Base-by-base conservation (phyloP, 64 coral and sea anemone genomes). In the Pocillopora damicornis region DNA sequence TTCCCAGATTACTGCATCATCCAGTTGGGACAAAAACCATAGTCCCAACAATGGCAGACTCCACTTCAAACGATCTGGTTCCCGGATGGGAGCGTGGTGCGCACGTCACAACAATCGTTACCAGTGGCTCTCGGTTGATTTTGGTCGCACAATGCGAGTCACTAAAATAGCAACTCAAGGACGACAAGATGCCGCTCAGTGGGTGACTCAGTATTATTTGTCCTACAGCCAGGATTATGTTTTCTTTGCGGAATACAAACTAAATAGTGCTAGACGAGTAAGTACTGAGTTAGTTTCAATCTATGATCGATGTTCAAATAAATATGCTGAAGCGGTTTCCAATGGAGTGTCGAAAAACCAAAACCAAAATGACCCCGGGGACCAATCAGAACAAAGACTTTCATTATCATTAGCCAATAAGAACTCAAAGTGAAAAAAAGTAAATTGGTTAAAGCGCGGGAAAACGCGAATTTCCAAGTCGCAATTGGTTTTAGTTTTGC, bases 131-230 rank as follows among this genome's bases (percentile, higher is more conserved):
- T 36, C 81, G 72, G 88, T 91, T 23, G 81, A 96, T 91, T 92
- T 96, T 63, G 65, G 88, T 17, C 76, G 82, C 10, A 34, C 87
- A 51, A 90, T 88, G 16, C 61, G 94, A 78, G 57, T 96, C 12
- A 86, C 77, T 9, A 87, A 80, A 42, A 90, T 96, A 20, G 87
- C 94, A 14, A 93, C 90, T 34, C 94, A 96, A 76, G 94, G 94
- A 60, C 81, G 94, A 76, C 94, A 96, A 42, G 94, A 96, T 22
- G 18, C 25, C 17, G 60, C 58, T 63, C 91, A 96, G 69, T 93
- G 94, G 94, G 94, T 96, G 35, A 93, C 76, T 42, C 74, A 90
- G 58, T 96, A 96, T 74, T 96, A 90, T 76, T 30, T 96, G 26
- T 76, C 91, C 15, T 96, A 87, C 83, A 87, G 90, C n/a, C 94